Conservation (phyloP, 1,140 invertebrate species). For the Cardiocondyla obscurior region DNA sequence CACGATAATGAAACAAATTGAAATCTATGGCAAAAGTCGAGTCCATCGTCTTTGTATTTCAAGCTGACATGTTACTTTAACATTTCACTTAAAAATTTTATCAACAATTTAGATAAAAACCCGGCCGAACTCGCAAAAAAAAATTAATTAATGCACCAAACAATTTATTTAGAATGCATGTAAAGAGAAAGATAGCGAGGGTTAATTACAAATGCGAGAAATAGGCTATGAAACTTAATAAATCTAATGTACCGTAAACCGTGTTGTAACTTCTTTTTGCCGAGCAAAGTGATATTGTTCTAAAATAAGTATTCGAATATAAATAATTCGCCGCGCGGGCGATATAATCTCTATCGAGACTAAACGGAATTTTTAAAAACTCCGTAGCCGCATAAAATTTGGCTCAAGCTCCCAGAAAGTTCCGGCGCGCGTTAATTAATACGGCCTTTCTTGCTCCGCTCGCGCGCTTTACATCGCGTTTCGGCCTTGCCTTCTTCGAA, state of each 20-base stretch:
- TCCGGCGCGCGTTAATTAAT: conserved; percentile 22
- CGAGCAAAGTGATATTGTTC: neutral
- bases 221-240: neutral
- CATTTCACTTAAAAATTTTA: neutral
- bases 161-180: neutral
- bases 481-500: conserved; percentile 33
- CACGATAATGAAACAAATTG: neutral
- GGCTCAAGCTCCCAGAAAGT: conserved; percentile 21
- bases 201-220: neutral
- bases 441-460: neutral
- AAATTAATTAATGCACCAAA: neutral
- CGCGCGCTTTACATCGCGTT: conserved; percentile 11
- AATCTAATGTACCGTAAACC: conserved; percentile 14
- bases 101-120: neutral
- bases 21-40: neutral
- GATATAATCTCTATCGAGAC: neutral
- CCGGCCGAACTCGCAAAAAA: neutral
- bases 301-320: neutral
- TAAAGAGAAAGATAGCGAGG: neutral
- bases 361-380: too few species aligned
- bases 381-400: neutral
- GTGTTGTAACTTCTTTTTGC: conserved; percentile 14
- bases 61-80: too few species aligned
- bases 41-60: neutral
- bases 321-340: neutral